Evolutionary conservation across 2,797 vertebrate genomes (phyloP), one percentile per base, ranked within the genome.

Genomic region (Gymnoscopelus braueri): DNA sequence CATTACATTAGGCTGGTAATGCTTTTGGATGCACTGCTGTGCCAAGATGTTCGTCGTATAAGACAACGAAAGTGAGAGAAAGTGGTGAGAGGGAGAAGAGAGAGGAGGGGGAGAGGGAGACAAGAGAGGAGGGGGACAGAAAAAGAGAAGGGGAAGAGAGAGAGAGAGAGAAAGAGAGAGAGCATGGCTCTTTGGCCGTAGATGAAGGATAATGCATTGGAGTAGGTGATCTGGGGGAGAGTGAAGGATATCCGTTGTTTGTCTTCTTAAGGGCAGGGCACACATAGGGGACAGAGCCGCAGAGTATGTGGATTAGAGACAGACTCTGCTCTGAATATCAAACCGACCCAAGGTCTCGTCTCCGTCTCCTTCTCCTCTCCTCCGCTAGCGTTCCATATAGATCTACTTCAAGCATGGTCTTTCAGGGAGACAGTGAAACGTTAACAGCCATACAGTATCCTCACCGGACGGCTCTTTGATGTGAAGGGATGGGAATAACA

Each of bases 221-320:
- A 88, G 86, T 88, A 90, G 87, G 91, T 91, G 91, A 93, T 93
- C 90, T 91, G 60, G 90, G 88, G 91, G 90, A 91, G 91, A 92
- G 86, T 90, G 90, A 93, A 92, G 89, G 90, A 92, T 91, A 93
- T 93, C 92, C 88, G 90, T 91, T 94, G 91, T 94, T 93, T 94
- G 90, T 89, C 90, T 93, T 93, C 91, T 90, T 94, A 93, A 94
- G 92, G 92, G 89, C 90, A 92, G 85, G 88, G 90, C 89, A 91
- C 90, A 90, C 92, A 92, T 88, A 82, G 81, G 90, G 92, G 91
- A 92, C 89, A 80, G 86, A 83, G 82, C 83, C 81, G 83, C 80
- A 92, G 91, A 91, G 90, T 87, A 89, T 90, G 86, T 91, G 93
- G 93, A 94, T 94, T 94, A 94, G 81, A 81, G 82, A 8, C 66